Conservation (phyloP, 1,140 invertebrate species). For the Panulirus ornatus region DNA sequence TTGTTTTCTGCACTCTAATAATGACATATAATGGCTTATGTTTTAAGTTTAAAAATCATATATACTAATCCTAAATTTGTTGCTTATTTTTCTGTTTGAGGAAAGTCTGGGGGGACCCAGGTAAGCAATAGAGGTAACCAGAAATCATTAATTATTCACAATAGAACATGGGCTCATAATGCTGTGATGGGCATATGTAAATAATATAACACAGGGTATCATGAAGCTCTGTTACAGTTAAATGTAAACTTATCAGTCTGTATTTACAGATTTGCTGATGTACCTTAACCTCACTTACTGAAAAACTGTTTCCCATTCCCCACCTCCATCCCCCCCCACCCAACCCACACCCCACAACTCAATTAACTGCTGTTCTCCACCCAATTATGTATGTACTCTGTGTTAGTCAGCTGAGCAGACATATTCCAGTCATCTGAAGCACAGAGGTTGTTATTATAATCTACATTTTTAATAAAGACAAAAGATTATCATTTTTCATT, state of each 20-base stretch:
- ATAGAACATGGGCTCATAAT: constrained; percentile 7
- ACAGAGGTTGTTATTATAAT: constrained; percentile 34
- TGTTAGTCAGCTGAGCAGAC: constrained; percentile 18
- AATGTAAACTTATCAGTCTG: not conserved
- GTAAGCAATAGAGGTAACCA: not conserved
- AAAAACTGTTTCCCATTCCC: not conserved
- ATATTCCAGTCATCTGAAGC: constrained; percentile 21
- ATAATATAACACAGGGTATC: constrained; percentile 21
- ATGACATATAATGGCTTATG: constrained; percentile 48
- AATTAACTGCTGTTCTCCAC: constrained; percentile 15
- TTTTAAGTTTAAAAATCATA: constrained; percentile 23
- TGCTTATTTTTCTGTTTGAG: constrained; percentile 10
- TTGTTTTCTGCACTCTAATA: constrained; percentile 43
- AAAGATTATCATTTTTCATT: not conserved
- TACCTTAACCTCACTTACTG: not conserved
- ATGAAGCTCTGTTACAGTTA: not conserved
- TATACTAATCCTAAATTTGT: constrained; percentile 34
- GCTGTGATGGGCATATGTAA: constrained; percentile 36
- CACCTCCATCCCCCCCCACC: not conserved
- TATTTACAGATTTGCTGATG: not conserved
- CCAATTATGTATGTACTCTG: not conserved
- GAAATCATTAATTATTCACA: not conserved
- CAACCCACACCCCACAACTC: too few species aligned
- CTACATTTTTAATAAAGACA: constrained; percentile 39
- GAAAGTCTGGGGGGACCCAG: not conserved